Conservation (phyloP, 2,888 invertebrate genomes). For the Agrochola macilenta region DNA sequence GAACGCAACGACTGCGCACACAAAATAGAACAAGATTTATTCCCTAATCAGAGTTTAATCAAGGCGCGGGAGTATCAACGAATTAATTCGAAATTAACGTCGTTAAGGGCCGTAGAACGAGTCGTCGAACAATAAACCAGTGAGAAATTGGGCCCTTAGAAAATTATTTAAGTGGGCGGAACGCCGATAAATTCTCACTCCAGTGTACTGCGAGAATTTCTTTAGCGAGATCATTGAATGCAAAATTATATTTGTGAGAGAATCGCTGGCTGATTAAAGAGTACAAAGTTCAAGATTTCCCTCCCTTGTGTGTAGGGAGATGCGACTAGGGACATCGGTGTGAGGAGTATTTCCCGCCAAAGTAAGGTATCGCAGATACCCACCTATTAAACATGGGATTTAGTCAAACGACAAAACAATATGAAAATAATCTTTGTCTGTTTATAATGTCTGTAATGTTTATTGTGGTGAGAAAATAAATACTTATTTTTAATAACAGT, state of each 20-base stretch:
- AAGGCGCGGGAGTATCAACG: conserved; percentile 79
- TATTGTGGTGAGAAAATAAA: too few relatives aligned
- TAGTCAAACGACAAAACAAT: neutral
- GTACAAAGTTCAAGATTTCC: conserved; percentile 20
- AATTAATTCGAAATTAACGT: conserved; percentile 87
- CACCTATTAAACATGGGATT: neutral
- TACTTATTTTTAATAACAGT: too few relatives aligned
- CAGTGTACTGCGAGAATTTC: conserved; percentile 63
- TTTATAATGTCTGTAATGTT: too few relatives aligned
- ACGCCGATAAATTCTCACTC: conserved; percentile 74
- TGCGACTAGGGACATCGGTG: neutral
- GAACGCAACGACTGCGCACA: conserved; percentile 64
- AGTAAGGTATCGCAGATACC: too few relatives aligned
- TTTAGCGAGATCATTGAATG: conserved; percentile 62
- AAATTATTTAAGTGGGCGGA: conserved; percentile 77
- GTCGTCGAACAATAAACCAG: conserved; percentile 83
- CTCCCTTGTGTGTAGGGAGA: neutral
- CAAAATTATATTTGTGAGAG: conserved; percentile 62
- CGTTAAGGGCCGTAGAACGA: conserved; percentile 76
- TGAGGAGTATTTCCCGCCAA: neutral
- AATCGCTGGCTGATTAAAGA: conserved; percentile 57
- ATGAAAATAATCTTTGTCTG: neutral
- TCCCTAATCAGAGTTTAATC: conserved; percentile 87
- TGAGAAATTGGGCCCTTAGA: conserved; percentile 78
- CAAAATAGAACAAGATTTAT: conserved; percentile 80